Evolutionary conservation across 1,140 invertebrate species (phyloP).

Genomic region (Trinorchestia longiramus): DNA sequence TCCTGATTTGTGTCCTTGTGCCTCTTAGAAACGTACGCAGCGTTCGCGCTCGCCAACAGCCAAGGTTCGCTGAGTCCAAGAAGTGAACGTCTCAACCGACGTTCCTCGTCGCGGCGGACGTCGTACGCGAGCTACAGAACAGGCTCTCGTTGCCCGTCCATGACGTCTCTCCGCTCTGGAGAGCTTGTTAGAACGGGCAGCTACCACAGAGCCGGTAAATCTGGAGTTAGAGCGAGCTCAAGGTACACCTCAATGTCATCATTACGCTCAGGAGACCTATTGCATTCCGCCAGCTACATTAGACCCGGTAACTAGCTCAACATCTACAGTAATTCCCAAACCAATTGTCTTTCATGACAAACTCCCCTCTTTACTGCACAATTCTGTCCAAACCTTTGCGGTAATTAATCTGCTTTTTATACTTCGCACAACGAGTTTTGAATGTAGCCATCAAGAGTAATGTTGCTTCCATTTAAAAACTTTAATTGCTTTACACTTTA

Average conservation of each 20-base stretch:
- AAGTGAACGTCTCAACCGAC: constrained; percentile 49
- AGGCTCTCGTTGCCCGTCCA: constrained; percentile 46
- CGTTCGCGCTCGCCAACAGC: constrained; percentile 51
- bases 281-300: constrained; percentile 44
- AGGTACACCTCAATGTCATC: constrained; percentile 44
- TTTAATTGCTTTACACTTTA: background rate
- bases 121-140: constrained; percentile 53
- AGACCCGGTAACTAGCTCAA: constrained; percentile 29
- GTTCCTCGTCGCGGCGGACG: constrained; percentile 55
- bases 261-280: constrained; percentile 29
- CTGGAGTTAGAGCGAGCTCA: constrained; percentile 42
- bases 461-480: background rate
- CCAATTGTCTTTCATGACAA: background rate
- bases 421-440: background rate
- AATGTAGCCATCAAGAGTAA: background rate
- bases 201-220: constrained; percentile 52
- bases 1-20: background rate
- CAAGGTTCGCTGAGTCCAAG: constrained; percentile 48
- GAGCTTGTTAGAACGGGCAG: constrained; percentile 49
- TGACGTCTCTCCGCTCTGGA: constrained; percentile 52
- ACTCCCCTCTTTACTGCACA: background rate
- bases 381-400: background rate
- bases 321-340: background rate
- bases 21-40: constrained; percentile 54
- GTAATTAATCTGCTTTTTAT: constrained; percentile 2